Base-by-base conservation (phyloP, 2,888 invertebrate genomes). In the Cacoxenus indagator region DNA sequence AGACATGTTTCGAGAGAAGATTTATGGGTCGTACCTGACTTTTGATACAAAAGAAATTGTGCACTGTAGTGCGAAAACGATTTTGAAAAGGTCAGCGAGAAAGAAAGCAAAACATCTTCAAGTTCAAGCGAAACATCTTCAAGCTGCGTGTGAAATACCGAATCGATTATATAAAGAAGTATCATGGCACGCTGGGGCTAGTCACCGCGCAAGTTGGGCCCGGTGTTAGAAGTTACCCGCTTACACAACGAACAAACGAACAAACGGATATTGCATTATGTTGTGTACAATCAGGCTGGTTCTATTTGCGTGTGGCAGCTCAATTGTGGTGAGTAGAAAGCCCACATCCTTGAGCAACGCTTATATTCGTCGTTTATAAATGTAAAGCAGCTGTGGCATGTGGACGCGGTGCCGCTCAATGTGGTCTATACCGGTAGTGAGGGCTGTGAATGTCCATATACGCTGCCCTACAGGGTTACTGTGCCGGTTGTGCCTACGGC, bases 391-490 rank as follows among this genome's bases (percentile, higher is more conserved):
- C 14, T 37, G 8, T 2, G 2, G 37, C 8, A 2, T 37, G 37
- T 37, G 2, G 37, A 5, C 14, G 14, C 9, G 9, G 37, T 37
- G 2, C 37, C 37, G 37, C 37, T 51, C 1, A 77, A 86, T 70
- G 74, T 85, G 4, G 75, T 85, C 19, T 85, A 85, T 48, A 82
- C 81, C 29, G 85, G 84, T n/a, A n/a, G n/a, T 1, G 82, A 85
- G 22, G 80, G 78, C 29, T 87, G 87, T 67, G 84, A 73, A 26
- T 87, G 86, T 55, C 82, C 80, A 61, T 75, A 76, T n/a, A 73
- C 73, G 26, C 67, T 86, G 59, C 80, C 83, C 62, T 86, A 83
- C 67, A 74, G 80, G 51, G 73, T 85, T 2, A 80, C 78, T 70
- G 73, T 83, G 19, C 86, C 87, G 48, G 73, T 73, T 11, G 72